phyloP scores from a whole-genome alignment of 2,113 vertebrate species.

The Ailuropoda melanoleuca region DNA sequence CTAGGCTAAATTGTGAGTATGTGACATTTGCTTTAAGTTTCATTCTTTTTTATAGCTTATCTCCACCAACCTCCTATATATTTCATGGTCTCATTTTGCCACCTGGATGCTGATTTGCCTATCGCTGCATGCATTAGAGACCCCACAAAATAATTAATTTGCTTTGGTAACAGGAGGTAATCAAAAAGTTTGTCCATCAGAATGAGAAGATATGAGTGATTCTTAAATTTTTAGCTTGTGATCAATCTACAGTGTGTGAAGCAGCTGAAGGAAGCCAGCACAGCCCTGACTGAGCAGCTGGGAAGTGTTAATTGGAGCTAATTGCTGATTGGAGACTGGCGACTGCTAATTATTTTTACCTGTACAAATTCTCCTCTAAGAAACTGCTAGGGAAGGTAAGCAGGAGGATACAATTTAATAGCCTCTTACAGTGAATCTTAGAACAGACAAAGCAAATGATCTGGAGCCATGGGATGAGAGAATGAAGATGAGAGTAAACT shows the following conservation, averaged over 20 bases:
- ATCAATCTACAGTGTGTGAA: not conserved
- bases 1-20: not conserved
- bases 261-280: not conserved
- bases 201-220: conserved; percentile 11
- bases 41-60: not conserved
- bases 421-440: not conserved
- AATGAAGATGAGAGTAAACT: not conserved
- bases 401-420: conserved; percentile 16
- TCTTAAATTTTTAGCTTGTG: not conserved
- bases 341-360: conserved; percentile 58
- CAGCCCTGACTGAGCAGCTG: conserved; percentile 30
- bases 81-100: not conserved
- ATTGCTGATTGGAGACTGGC: conserved; percentile 66
- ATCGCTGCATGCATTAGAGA: conserved; percentile 16
- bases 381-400: conserved; percentile 17
- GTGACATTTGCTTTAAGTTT: not conserved
- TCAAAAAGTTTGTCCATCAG: conserved; percentile 54
- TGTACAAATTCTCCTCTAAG: conserved; percentile 51
- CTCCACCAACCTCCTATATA: not conserved
- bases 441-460: not conserved
- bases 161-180: conserved; percentile 6
- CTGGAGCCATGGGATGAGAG: not conserved
- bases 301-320: conserved; percentile 50
- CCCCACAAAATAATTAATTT: not conserved
- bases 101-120: not conserved